These are phyloP conservation scores for Synergus laeviventris DNA, from an alignment of 2,888 invertebrate species.

Conservation along the genomic window DNA sequence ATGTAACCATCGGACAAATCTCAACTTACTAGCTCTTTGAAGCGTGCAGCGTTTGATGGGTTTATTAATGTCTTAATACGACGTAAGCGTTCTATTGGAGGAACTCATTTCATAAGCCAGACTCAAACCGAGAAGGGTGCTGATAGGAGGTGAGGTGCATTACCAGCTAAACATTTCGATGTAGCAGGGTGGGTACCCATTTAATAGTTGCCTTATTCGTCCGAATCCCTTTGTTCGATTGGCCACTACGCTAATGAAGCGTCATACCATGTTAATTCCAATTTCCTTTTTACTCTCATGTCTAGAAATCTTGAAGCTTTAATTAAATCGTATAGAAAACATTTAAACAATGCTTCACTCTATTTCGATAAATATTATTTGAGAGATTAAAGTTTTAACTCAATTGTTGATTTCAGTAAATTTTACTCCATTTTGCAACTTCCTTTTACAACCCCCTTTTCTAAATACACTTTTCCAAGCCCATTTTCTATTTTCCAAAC, in stretches of 20 bases:
- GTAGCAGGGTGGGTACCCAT: slow-evolving; percentile 37
- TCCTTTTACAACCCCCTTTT: too few species aligned
- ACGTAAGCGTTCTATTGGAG: slow-evolving; percentile 40
- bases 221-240: slow-evolving; percentile 64
- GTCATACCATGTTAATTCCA: slow-evolving; percentile 51
- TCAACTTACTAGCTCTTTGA: slow-evolving; percentile 63
- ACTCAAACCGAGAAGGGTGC: slow-evolving; percentile 28
- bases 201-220: slow-evolving; percentile 7
- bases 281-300: slow-evolving; percentile 31
- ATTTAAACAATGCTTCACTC: too few species aligned
- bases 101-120: slow-evolving; percentile 44
- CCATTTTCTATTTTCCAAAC: too few species aligned
- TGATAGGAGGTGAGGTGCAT: slow-evolving; percentile 38
- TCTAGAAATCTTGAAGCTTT: not conserved
- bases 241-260: slow-evolving; percentile 68
- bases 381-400: too few species aligned
- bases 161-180: slow-evolving; percentile 50
- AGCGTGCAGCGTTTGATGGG: slow-evolving; percentile 66
- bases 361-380: too few species aligned
- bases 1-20: slow-evolving; percentile 37
- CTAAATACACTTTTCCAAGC: too few species aligned
- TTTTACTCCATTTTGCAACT: too few species aligned
- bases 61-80: slow-evolving; percentile 66
- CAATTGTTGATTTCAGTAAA: too few species aligned
- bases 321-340: too few species aligned